Evolutionary conservation across 2,113 vertebrate species (phyloP).

Genomic region (Siphamia tubifer): DNA sequence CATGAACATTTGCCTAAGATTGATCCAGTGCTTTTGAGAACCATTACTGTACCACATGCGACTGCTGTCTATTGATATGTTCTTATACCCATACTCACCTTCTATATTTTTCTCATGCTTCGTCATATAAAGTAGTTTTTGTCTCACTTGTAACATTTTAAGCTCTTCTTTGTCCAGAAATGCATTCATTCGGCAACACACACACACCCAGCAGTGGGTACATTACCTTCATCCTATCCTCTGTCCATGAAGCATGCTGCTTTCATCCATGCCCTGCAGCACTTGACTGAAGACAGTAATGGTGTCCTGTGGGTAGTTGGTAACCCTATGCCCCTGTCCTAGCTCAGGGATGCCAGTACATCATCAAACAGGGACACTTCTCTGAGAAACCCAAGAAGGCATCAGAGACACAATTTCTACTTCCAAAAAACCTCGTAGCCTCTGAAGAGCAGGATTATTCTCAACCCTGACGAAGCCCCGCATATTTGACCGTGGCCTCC

Average conservation of each 20-base stretch:
- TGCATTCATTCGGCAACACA: too few relatives aligned
- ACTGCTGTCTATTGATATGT: too few relatives aligned
- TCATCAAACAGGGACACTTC: conserved; percentile 64
- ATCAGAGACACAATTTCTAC: conserved; percentile 57
- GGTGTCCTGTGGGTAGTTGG: conserved; percentile 66
- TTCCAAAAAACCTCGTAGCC: conserved; percentile 32
- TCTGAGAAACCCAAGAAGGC: conserved; percentile 63
- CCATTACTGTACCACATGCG: too few relatives aligned
- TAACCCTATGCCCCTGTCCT: conserved; percentile 62
- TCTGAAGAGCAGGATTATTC: conserved; percentile 39
- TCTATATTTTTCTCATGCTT: too few relatives aligned
- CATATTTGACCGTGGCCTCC: conserved; percentile 19
- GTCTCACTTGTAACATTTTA: too few relatives aligned
- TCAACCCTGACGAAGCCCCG: background rate
- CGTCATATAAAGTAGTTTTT: too few relatives aligned
- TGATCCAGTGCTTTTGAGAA: too few relatives aligned
- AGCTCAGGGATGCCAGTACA: conserved; percentile 47
- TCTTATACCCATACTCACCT: too few relatives aligned
- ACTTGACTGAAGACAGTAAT: conserved; percentile 53
- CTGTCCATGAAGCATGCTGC: conserved; percentile 25
- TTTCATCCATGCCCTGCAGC: conserved; percentile 71
- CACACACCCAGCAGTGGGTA: background rate
- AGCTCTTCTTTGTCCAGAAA: too few relatives aligned
- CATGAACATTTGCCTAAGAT: too few relatives aligned
- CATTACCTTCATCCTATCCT: conserved; percentile 14